phyloP scores from a whole-genome alignment of 2,888 invertebrate species.

The Dusona sp. region DNA sequence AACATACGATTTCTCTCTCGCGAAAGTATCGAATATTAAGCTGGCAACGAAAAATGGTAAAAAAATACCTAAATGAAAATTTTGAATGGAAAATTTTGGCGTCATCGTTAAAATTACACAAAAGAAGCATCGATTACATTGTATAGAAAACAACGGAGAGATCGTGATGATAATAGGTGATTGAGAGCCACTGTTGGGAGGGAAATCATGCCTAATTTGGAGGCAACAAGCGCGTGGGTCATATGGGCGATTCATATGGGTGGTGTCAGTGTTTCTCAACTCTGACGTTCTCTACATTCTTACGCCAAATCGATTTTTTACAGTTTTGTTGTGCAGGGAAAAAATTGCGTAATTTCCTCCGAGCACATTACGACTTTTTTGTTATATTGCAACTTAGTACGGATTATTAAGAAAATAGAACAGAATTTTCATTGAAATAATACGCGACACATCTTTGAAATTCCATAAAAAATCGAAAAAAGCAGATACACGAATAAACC shows the following conservation, averaged over 20 bases:
- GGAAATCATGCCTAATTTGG: slow-evolving; percentile 83
- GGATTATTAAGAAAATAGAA: too few relatives aligned
- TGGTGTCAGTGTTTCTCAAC: slow-evolving; percentile 66
- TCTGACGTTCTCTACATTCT: slow-evolving; percentile 25
- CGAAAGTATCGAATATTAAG: too few relatives aligned
- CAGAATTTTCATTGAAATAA: too few relatives aligned
- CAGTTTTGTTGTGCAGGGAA: not conserved
- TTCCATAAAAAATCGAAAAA: too few relatives aligned
- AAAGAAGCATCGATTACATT: not conserved
- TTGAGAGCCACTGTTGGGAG: slow-evolving; percentile 78
- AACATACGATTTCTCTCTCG: too few relatives aligned
- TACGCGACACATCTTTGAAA: too few relatives aligned
- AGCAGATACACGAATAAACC: too few relatives aligned
- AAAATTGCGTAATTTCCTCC: not conserved
- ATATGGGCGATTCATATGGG: slow-evolving; percentile 76
- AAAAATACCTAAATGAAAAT: too few relatives aligned
- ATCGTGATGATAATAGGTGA: not conserved
- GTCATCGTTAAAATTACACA: not conserved
- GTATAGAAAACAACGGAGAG: not conserved
- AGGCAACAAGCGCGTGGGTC: slow-evolving; percentile 77
- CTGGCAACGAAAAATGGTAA: too few relatives aligned
- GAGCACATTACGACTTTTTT: not conserved
- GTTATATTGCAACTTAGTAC: not conserved
- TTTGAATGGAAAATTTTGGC: too few relatives aligned
- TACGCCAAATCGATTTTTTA: slow-evolving; percentile 48